Conservation (phyloP, 2,797 vertebrate genomes). For the Lutjanus campechanus region DNA sequence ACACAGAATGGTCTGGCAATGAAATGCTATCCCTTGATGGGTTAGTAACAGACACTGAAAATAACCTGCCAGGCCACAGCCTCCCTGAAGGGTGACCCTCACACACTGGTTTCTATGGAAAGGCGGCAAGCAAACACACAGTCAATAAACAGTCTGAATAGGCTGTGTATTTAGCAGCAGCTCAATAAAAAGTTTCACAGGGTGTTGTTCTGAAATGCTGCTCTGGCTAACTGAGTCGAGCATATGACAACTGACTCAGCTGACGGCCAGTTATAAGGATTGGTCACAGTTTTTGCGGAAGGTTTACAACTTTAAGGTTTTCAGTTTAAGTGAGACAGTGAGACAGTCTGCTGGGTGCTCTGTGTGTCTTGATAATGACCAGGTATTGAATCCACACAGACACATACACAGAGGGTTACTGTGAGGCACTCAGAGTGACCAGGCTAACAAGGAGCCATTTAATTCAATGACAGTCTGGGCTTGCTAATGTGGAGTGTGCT, state of each 20-base stretch:
- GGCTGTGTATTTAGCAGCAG: constrained; percentile 57
- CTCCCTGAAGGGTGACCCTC: constrained; percentile 74
- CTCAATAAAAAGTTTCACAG: constrained; percentile 51
- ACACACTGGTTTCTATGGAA: constrained; percentile 75
- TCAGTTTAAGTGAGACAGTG: neutral
- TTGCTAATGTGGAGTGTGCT: constrained; percentile 45
- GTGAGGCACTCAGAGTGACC: constrained; percentile 40
- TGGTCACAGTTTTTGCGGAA: neutral
- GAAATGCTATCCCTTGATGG: constrained; percentile 61
- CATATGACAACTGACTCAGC: constrained; percentile 40
- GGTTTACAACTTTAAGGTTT: neutral
- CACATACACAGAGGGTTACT: constrained; percentile 20
- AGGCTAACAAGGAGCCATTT: constrained; percentile 57
- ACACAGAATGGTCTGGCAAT: constrained; percentile 30
- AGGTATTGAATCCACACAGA: constrained; percentile 19
- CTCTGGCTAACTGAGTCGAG: constrained; percentile 45
- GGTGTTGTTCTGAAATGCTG: constrained; percentile 36
- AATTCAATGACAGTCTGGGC: constrained; percentile 44
- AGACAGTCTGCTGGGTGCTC: constrained; percentile 2
- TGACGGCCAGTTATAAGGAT: neutral
- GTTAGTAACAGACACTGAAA: constrained; percentile 77
- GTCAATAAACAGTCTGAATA: constrained; percentile 55
- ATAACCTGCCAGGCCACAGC: constrained; percentile 64
- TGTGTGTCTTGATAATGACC: constrained; percentile 12
- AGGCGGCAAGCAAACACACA: constrained; percentile 63